A percentile compares a stretch with the other conserved stretches of the same genome.
phyloP scores from a whole-genome alignment of 1,140 invertebrate species.

The Charaxes varanes region DNA sequence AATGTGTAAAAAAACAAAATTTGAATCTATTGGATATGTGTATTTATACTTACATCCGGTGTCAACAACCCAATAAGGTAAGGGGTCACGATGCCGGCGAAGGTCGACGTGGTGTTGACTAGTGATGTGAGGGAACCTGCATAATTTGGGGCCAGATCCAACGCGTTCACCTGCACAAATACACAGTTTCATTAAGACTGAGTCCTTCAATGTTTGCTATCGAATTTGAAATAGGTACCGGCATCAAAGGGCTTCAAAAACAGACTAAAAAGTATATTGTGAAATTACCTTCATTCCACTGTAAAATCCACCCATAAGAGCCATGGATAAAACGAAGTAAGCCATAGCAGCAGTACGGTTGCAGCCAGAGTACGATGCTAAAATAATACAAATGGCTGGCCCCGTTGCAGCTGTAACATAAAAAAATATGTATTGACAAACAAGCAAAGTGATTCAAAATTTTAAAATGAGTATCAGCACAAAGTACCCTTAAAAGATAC shows the following conservation, averaged over 20 bases:
- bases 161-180: constrained; percentile 79
- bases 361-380: constrained; percentile 59
- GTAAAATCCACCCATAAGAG: constrained; percentile 81
- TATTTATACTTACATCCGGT: constrained; percentile 78
- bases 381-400: constrained; percentile 63
- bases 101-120: constrained; percentile 87
- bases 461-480: too few relatives aligned
- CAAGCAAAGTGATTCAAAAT: too few relatives aligned
- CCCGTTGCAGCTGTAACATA: constrained; percentile 60
- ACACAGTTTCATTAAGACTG: neutral
- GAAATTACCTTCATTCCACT: constrained; percentile 82
- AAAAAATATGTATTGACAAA: too few relatives aligned
- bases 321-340: constrained; percentile 81
- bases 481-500: too few relatives aligned
- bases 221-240: too few relatives aligned
- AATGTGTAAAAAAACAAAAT: neutral
- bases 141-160: constrained; percentile 89
- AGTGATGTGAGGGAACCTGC: constrained; percentile 88
- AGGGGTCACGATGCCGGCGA: constrained; percentile 85
- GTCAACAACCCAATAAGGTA: constrained; percentile 85
- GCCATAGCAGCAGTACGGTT: constrained; percentile 71
- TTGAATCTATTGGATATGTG: neutral
- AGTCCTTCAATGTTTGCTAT: too few relatives aligned
- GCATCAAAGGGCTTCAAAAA: too few relatives aligned
- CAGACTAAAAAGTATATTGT: too few relatives aligned